phyloP scores from a whole-genome alignment of 2,797 vertebrate genomes.

The Gobionotothen gibberifrons region DNA sequence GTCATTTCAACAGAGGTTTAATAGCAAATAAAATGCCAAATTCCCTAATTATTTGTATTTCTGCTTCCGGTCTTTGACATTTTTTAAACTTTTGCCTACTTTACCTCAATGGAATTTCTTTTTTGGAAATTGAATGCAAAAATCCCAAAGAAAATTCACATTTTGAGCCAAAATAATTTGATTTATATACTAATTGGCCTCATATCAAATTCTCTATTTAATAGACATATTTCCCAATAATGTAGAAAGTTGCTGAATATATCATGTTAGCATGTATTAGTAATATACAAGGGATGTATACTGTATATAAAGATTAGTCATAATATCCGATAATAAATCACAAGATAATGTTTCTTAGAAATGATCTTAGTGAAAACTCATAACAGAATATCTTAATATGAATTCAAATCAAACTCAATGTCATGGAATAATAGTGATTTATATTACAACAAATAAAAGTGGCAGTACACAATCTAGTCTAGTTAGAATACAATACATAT shows the following conservation, averaged over 20 bases:
- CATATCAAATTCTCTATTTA: background rate
- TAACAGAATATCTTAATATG: background rate
- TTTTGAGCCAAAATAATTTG: background rate
- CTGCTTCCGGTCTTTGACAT: background rate
- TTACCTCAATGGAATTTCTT: background rate
- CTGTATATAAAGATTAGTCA: background rate
- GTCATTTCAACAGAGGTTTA: background rate
- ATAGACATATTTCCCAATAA: background rate
- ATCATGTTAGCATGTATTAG: background rate
- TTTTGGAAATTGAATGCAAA: background rate
- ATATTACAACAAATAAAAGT: background rate
- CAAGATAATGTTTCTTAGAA: background rate
- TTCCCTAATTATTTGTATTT: background rate
- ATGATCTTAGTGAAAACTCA: background rate
- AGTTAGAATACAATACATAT: background rate
- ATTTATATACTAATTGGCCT: background rate
- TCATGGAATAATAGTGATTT: background rate
- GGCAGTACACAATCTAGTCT: background rate
- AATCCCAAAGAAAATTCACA: conserved; percentile 2
- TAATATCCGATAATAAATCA: background rate
- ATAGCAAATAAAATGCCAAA: background rate
- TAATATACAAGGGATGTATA: background rate
- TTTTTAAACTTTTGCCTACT: too few species aligned
- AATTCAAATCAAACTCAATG: background rate
- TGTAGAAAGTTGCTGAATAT: background rate